Evolutionary conservation across 2,888 invertebrate species (phyloP), one percentile per base, ranked within the genome.

Genomic region (Trichopria drosophilae): DNA sequence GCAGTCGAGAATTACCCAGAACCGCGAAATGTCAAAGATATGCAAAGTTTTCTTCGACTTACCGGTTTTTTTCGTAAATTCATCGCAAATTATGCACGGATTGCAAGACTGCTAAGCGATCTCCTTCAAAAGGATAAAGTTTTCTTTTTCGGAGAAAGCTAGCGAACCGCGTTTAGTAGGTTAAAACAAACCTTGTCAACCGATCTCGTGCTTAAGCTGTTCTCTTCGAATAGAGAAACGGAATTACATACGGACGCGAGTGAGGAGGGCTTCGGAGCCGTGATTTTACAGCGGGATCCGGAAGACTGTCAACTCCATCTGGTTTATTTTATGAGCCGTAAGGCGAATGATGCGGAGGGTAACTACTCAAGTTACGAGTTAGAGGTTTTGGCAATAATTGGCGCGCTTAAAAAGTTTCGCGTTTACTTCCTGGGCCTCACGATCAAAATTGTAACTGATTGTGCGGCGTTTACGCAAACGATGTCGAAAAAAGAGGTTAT

Each of bases 41-140:
- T 36, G 12, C 36, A 20, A n/a, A 36, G 36, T 10, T 36, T 36
- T 35, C 10, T 35, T 2, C 12, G 35, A 7, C 20, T 35, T 5
- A 23, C 39, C 6, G 39, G 24, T 23, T 9, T 23, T 39, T 39
- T 39, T n/a, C n/a, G n/a, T n/a, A n/a, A n/a, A n/a, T n/a, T n/a
- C n/a, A n/a, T n/a, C n/a, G n/a, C n/a, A n/a, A n/a, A n/a, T n/a
- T n/a, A n/a, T n/a, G n/a, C n/a, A n/a, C n/a, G n/a, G n/a, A n/a
- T n/a, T n/a, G n/a, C n/a, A n/a, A n/a, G n/a, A n/a, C n/a, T n/a
- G n/a, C n/a, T n/a, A n/a, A n/a, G n/a, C n/a, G n/a, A n/a, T 28
- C 34, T 66, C 6, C 50, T 59, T 6, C 55, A 51, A 28, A 59
- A 55, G 15, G 58, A 56, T n/a, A 35, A 39, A 4, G 28, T 42